phyloP scores from a whole-genome alignment of 1,140 invertebrate genomes.

The Cotesia chilonis region DNA sequence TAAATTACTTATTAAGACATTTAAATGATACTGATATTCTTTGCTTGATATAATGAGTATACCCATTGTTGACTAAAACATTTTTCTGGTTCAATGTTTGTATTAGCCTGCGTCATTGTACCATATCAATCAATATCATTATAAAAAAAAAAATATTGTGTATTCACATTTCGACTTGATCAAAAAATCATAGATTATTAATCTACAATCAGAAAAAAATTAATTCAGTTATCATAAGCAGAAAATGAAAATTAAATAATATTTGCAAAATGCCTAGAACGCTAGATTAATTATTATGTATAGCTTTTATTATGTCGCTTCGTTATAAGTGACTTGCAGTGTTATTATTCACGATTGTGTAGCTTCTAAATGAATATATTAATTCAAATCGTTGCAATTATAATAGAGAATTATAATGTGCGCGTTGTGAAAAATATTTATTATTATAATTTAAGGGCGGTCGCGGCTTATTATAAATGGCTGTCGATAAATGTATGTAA shows the following conservation, averaged over 20 bases:
- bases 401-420: constrained; percentile 10
- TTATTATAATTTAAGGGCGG: not conserved
- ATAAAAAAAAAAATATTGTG: constrained; percentile 6
- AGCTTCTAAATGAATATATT: constrained; percentile 23
- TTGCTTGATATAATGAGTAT: not conserved
- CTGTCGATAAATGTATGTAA: constrained; percentile 1
- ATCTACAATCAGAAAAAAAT: not conserved
- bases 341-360: constrained; percentile 31
- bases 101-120: constrained; percentile 23
- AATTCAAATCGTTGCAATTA: constrained; percentile 28
- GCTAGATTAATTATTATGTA: constrained; percentile 31
- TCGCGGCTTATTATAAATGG: not conserved
- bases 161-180: not conserved
- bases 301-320: constrained; percentile 32
- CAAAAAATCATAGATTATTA: constrained; percentile 7
- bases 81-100: constrained; percentile 24
- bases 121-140: constrained; percentile 34
- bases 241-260: constrained; percentile 5
- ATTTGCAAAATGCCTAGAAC: constrained; percentile 20
- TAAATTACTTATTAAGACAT: constrained; percentile 23
- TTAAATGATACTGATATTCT: not conserved
- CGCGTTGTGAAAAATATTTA: constrained; percentile 14
- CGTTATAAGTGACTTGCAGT: constrained; percentile 27
- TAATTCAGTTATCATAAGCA: not conserved
- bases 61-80: constrained; percentile 13